Base-by-base conservation (phyloP, 1,140 invertebrate species). In the Drosophila busckii region DNA sequence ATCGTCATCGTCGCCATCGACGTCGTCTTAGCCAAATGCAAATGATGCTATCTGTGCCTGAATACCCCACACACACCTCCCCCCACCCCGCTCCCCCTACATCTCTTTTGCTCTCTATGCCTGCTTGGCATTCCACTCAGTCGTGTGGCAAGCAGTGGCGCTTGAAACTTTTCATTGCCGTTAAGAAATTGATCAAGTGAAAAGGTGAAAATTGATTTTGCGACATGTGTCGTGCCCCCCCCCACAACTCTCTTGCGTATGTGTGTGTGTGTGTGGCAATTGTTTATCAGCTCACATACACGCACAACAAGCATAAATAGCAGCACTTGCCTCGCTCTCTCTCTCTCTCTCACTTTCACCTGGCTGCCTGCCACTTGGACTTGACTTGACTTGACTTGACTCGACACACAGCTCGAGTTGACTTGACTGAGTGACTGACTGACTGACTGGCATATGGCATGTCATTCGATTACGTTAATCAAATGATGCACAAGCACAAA, bases 171-270 rank as follows among this genome's bases (percentile, higher is more conserved):
- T 80, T 80, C 73, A 80, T 78, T 78, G 73, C 68, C 63, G 73
- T 80, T 82, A 82, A 80, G 73, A 82, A 80, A 80, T 80, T 80
- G 73, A 80, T 80, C 73, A 80, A 80, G 75, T 82, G 73, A 82
- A 80, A 80, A 80, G 73, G 75, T 80, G 73, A 80, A 80, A 80
- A 80, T 80, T 80, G 73, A 80, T 80, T 80, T 80, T 82, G 73
- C 75, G 67, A 80, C 73, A 80, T 78, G 73, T 78, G 61, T 66
- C 48, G 31, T 31, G n/a, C 35, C 1, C 5, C 19, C 4, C 1
- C 1, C n/a, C 3, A 42, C 32, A 31, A 13, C 46, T 19, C 9
- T 13, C 17, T 8, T 38, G 5, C 25, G 20, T 35, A 12, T 8
- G 2, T 10, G 16, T 20, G 17, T 41, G 44, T 46, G 62, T 64